A percentile compares a stretch with the other conserved stretches of the same genome.
Evolutionary conservation across 2,888 invertebrate species (phyloP).

Genomic region (Magallana nippona): DNA sequence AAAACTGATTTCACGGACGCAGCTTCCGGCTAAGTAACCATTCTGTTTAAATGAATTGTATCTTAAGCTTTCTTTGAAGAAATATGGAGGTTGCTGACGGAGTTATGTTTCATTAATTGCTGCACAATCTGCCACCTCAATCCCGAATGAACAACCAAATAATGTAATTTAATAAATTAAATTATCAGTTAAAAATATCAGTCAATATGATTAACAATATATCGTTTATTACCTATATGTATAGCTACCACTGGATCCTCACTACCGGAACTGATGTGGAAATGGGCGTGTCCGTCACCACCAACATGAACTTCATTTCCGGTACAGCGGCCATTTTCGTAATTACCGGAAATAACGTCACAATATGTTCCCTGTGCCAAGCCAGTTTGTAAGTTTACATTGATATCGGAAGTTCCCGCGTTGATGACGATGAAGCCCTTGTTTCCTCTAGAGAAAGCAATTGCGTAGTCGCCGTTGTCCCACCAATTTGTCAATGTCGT

Average conservation of each 20-base stretch:
- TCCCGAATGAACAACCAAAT: no score
- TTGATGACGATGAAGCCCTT: constrained; percentile 87
- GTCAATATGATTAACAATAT: not conserved
- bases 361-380: constrained; percentile 90
- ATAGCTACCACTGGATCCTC: constrained; percentile 85
- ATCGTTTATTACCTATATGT: constrained; percentile 62
- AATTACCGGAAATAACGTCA: constrained; percentile 89
- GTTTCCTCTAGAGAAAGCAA: constrained; percentile 89
- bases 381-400: constrained; percentile 74
- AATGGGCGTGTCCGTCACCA: constrained; percentile 83
- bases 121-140: no score
- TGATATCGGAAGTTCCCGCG: constrained; percentile 81
- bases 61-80: no score
- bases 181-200: no score
- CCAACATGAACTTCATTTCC: constrained; percentile 85
- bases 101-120: no score
- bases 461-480: constrained; percentile 88
- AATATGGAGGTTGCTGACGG: no score
- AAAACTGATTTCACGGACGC: no score
- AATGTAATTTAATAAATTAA: no score
- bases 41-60: no score
- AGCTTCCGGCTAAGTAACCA: no score
- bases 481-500: constrained; percentile 85
- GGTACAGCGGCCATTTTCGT: constrained; percentile 82
- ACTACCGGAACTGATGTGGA: constrained; percentile 82